Conservation (phyloP, 2,797 vertebrate genomes). For the Pseudochaenichthys georgianus region DNA sequence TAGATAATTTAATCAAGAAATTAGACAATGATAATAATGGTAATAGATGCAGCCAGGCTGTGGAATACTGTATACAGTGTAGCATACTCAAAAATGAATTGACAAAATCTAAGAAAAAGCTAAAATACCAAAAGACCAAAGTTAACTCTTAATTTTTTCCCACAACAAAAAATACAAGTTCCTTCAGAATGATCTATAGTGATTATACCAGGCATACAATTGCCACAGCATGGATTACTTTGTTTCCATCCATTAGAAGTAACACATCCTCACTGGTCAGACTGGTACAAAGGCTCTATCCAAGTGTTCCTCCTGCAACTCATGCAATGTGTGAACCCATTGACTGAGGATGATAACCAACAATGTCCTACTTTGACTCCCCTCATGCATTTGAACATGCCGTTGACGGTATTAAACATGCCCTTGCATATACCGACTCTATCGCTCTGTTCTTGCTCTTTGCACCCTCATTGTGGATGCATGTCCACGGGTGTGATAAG, state of each 20-base stretch:
- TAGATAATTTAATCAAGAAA: too few species aligned
- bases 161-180: background rate
- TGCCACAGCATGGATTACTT: background rate
- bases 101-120: background rate
- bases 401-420: background rate
- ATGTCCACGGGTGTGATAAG: conserved; percentile 16
- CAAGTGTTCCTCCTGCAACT: conserved; percentile 46
- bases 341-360: conserved; percentile 15
- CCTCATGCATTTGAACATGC: background rate
- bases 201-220: background rate
- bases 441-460: background rate
- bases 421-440: background rate
- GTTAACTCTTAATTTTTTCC: background rate
- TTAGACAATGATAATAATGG: too few species aligned
- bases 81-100: background rate
- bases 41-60: too few species aligned
- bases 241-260: conserved; percentile 1
- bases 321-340: conserved; percentile 31
- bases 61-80: background rate
- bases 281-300: conserved; percentile 40
- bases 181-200: background rate
- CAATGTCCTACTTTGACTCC: conserved; percentile 4
- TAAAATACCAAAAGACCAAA: background rate
- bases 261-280: conserved; percentile 30
- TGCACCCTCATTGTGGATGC: background rate